Percentiles rank a stretch among this genome's conserved stretches.
These are phyloP conservation scores for Lasaia peninsularis DNA, from an alignment of 1,140 invertebrate species.

Conservation along the genomic window DNA sequence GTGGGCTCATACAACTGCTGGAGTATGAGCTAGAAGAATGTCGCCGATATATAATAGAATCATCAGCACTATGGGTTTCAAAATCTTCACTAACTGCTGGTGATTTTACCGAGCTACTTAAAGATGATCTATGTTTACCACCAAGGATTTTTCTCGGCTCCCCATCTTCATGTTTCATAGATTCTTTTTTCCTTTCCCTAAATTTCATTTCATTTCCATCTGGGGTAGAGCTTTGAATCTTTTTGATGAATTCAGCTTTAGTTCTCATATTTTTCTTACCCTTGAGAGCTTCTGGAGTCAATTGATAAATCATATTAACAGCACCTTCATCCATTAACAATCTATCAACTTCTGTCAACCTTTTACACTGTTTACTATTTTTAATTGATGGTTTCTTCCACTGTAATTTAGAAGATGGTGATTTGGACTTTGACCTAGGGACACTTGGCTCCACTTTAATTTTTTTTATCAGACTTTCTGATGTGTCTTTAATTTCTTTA, in stretches of 20 bases:
- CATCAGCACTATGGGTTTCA: constrained; percentile 81
- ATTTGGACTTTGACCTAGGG: constrained; percentile 52
- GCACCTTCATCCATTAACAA: constrained; percentile 90
- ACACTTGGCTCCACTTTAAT: constrained; percentile 39
- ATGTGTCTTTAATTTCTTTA: constrained; percentile 40
- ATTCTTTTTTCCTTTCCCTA: constrained; percentile 68
- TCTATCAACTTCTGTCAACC: constrained; percentile 84
- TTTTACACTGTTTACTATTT: constrained; percentile 76
- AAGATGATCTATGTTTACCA: constrained; percentile 54
- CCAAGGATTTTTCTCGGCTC: constrained; percentile 70
- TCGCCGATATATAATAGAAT: constrained; percentile 87
- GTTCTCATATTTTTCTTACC: constrained; percentile 70
- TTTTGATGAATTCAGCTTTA: constrained; percentile 78
- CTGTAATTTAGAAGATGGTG: constrained; percentile 52
- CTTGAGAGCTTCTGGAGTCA: constrained; percentile 74
- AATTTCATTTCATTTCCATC: constrained; percentile 70
- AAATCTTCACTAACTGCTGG: constrained; percentile 78
- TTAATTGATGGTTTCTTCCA: constrained; percentile 68
- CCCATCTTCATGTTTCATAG: constrained; percentile 50
- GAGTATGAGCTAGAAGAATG: constrained; percentile 91
- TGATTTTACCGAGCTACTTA: constrained; percentile 67
- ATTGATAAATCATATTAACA: constrained; percentile 89
- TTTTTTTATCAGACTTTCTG: constrained; percentile 51
- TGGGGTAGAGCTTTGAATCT: constrained; percentile 77
- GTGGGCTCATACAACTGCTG: constrained; percentile 79